Percentiles rank a stretch among this genome's conserved stretches.
Conservation (phyloP, 2,113 vertebrate genomes). For the Aspidoscelis tigris region DNA sequence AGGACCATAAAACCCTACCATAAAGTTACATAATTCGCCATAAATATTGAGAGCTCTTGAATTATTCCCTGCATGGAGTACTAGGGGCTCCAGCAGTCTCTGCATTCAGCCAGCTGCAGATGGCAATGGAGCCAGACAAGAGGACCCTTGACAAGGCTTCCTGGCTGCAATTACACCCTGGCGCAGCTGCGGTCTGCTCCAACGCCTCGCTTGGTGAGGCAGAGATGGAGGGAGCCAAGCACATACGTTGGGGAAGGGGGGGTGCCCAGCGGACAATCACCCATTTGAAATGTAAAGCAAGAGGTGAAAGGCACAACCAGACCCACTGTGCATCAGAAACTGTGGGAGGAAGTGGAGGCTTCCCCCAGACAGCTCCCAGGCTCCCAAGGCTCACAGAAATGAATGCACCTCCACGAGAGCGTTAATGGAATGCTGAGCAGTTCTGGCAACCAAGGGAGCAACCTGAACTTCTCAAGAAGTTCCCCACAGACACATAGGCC, state of each 20-base stretch:
- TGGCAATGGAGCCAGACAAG: conserved; percentile 80
- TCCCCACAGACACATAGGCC: too few relatives aligned
- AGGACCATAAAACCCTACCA: conserved; percentile 77
- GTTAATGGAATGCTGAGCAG: not conserved
- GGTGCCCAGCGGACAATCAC: conserved; percentile 78
- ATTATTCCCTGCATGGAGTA: conserved; percentile 79
- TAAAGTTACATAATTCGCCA: conserved; percentile 85
- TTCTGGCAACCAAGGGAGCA: not conserved
- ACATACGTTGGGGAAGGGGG: conserved; percentile 79
- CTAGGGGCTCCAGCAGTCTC: conserved; percentile 80
- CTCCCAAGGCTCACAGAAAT: conserved; percentile 29
- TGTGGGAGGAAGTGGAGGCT: not conserved
- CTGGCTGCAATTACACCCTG: conserved; percentile 78
- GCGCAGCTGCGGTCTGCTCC: conserved; percentile 81
- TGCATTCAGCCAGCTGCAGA: conserved; percentile 84
- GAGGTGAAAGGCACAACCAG: conserved; percentile 28
- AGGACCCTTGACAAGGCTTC: conserved; percentile 82
- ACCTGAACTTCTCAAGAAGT: conserved; percentile 32
- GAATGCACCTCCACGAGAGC: conserved; percentile 1
- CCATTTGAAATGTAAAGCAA: conserved; percentile 76
- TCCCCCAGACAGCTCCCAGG: not conserved
- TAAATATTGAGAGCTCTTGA: conserved; percentile 79
- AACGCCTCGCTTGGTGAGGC: conserved; percentile 81
- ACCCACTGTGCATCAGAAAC: conserved; percentile 61
- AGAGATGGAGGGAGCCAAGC: conserved; percentile 66